Percentiles rank a stretch among this genome's conserved stretches.
phyloP scores from a whole-genome alignment of 2,797 vertebrate species.

The Menidia menidia region DNA sequence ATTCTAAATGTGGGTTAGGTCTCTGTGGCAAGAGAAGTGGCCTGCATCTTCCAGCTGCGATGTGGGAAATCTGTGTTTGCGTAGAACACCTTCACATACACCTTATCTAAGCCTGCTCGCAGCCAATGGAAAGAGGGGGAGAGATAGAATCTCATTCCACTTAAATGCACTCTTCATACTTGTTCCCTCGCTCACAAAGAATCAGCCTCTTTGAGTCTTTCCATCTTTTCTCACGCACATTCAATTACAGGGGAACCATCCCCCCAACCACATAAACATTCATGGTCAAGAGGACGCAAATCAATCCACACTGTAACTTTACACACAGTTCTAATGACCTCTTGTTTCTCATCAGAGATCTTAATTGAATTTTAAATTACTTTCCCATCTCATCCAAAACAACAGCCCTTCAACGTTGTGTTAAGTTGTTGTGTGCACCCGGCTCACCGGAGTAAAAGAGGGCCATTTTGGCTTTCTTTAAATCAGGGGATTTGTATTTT shows the following conservation, averaged over 20 bases:
- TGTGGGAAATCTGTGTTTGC: constrained; percentile 34
- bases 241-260: constrained; percentile 23
- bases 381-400: constrained; percentile 24
- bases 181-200: constrained; percentile 12
- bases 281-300: constrained; percentile 44
- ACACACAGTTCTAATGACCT: constrained; percentile 45
- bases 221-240: constrained; percentile 16
- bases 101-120: constrained; percentile 53
- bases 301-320: constrained; percentile 43
- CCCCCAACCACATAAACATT: not conserved
- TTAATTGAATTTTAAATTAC: constrained; percentile 66
- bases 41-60: constrained; percentile 21
- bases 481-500: not conserved
- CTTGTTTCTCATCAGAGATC: constrained; percentile 51
- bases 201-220: constrained; percentile 4
- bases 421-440: not conserved
- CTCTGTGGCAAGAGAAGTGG: constrained; percentile 10
- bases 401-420: not conserved
- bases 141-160: constrained; percentile 57
- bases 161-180: constrained; percentile 49
- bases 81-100: constrained; percentile 56
- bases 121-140: constrained; percentile 57
- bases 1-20: constrained; percentile 7
- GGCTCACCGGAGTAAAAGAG: not conserved
- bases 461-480: not conserved